These are phyloP conservation scores for Psettodes erumei DNA, from an alignment of 2,113 vertebrate species.

Conservation along the genomic window DNA sequence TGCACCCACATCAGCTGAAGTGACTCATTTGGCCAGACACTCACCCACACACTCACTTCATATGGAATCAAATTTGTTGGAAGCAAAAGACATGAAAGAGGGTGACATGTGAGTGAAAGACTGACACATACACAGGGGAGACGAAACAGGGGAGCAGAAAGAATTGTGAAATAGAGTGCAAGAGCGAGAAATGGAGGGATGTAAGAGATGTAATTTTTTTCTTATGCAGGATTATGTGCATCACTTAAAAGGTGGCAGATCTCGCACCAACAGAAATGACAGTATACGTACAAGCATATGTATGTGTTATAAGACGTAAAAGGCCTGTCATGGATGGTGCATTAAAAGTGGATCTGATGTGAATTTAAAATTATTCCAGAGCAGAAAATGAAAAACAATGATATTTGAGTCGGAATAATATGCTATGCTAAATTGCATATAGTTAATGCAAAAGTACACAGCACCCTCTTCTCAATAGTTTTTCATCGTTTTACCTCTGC, in stretches of 20 bases:
- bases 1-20: slow-evolving; percentile 8
- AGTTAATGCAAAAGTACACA: neutral
- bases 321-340: neutral
- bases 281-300: slow-evolving; percentile 4
- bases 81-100: slow-evolving; percentile 55
- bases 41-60: slow-evolving; percentile 26
- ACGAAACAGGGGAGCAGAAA: slow-evolving; percentile 27
- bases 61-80: slow-evolving; percentile 46
- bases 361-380: neutral
- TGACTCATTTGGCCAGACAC: slow-evolving; percentile 19
- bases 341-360: neutral
- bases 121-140: slow-evolving; percentile 28
- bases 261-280: slow-evolving; percentile 24
- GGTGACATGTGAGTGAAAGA: slow-evolving; percentile 46
- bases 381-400: neutral
- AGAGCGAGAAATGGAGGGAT: slow-evolving; percentile 27
- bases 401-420: too few species aligned
- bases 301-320: slow-evolving; percentile 14
- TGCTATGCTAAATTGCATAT: too few species aligned
- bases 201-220: slow-evolving; percentile 1
- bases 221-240: neutral
- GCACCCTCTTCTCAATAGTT: neutral
- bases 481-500: neutral
- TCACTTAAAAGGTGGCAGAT: slow-evolving; percentile 15
- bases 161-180: slow-evolving; percentile 42